A percentile compares a stretch with the other conserved stretches of the same genome.
phyloP scores from a whole-genome alignment of 2,797 vertebrate genomes.

The Tokudaia tokunoshimensis region DNA sequence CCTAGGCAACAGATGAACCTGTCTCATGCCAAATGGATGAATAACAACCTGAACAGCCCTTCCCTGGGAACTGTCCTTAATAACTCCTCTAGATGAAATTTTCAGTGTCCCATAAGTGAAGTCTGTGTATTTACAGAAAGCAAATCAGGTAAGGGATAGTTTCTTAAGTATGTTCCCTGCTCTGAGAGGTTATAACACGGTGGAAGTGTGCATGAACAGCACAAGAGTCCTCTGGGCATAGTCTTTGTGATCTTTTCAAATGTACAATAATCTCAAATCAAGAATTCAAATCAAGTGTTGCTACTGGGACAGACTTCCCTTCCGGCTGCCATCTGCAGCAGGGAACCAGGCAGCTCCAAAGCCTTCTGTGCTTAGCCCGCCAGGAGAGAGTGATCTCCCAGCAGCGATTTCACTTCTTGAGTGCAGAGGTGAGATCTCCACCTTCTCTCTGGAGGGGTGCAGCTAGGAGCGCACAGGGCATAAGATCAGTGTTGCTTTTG shows the following conservation, averaged over 20 bases:
- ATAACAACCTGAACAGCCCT: background rate
- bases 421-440: too few species aligned
- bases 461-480: too few species aligned
- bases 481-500: too few species aligned
- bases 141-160: background rate
- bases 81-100: background rate
- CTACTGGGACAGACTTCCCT: too few species aligned
- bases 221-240: background rate
- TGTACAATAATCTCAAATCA: background rate
- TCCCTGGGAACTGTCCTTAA: background rate
- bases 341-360: too few species aligned
- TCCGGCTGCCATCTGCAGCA: too few species aligned
- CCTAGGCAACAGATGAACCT: background rate
- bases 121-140: background rate
- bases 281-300: background rate
- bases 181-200: background rate
- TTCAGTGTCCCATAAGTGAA: background rate
- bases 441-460: too few species aligned
- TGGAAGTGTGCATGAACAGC: background rate
- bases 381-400: too few species aligned
- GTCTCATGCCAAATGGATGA: background rate
- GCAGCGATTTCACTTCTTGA: too few species aligned
- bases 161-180: background rate
- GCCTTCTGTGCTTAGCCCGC: too few species aligned
- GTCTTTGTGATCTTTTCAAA: background rate